Base-by-base conservation (phyloP, 2,888 invertebrate species). In the Cheiracanthium punctorium region DNA sequence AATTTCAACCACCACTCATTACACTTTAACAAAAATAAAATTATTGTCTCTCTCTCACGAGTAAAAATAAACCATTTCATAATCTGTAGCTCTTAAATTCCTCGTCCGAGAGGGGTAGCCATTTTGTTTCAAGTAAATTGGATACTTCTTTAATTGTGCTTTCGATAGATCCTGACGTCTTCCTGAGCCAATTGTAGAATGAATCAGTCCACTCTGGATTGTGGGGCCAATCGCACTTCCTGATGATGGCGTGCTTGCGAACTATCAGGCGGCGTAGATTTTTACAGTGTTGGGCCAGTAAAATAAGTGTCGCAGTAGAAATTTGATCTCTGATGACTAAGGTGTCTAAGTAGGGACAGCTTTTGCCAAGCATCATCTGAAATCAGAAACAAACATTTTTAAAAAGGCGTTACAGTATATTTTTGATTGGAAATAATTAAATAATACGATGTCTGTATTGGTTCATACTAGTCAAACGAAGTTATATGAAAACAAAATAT, bases 251-350 rank as follows among this genome's bases (percentile, higher is more conserved):
- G 90, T 95, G 95, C 72, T 94, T 93, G 65, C 96, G 92, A 0
- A 96, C 93, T 89, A 94, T 92, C 1, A 96, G 92, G 77, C 93
- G 92, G 28, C 93, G 93, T 79, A 96, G 91, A 89, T 94, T 94
- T 90, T 93, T 94, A 0, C 94, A 94, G 0, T 94, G 94, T 70
- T 93, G 93, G 0, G 95, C 95, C 65, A 96, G 92, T 17, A 96
- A 92, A 64, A 96, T 91, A 20, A 96, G 93, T 0, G 96, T 96
- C 0, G 95, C 93, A 0, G 96, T 95, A 4, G 96, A 96, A 82
- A 96, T 93, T 90, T 95, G 93, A 43, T 89, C 89, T 0, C 88
- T 75, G 0, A 88, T 90, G 93, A 95, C 95, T 92, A 96, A 91
- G 7, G 95, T 95, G 80, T 94, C 93, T 67, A 96, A 91, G 90